Base-by-base conservation (phyloP, 2,888 invertebrate species). In the Luperina nickerlii region DNA sequence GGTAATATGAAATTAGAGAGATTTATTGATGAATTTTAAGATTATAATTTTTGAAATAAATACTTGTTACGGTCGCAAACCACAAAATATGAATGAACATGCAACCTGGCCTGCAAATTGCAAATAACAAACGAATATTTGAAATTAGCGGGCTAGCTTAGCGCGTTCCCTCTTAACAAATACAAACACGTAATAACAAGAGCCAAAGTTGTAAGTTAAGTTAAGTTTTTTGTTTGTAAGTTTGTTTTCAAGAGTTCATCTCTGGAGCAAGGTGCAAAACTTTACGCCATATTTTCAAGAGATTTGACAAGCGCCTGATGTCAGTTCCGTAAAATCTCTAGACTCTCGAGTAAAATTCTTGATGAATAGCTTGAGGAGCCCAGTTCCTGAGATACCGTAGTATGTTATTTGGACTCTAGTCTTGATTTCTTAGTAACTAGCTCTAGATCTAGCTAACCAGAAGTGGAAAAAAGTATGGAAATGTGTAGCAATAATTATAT, bases 281-380 rank as follows among this genome's bases (percentile, higher is more conserved):
- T 80, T 85, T 20, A 32, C 66, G 42, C 48, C n/a, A 73, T 82
- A 79, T 85, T 73, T 85, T 81, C 24, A 45, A 69, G 24, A 81
- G 86, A 73, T 38, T 66, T 42, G 20, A 48, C 42, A 48, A 82
- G 38, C 38, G 32, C 69, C 13, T 11, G 27, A 27, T 68, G 13
- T 57, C 7, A 51, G 54, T 68, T 71, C 38, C 15, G 38, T 42
- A 20, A 57, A 85, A 65, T 85, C 74, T 73, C 18, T 68, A n/a
- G 66, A 85, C 60, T 85, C 60, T 85, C 24, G 51, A n/a, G 66
- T 45, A 67, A 67, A 45, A 54, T 15, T 18, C 72, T 32, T 68
- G 63, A 72, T 15, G 27, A 68, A 81, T 51, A 63, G 32, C n/a
- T 15, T 9, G 24, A 32, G 32, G 81, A 57, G 62, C 13, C 72